Evolutionary conservation across 1,140 invertebrate species (phyloP), one percentile per base, ranked within the genome.

Genomic region (Hypsibius dujardini): DNA sequence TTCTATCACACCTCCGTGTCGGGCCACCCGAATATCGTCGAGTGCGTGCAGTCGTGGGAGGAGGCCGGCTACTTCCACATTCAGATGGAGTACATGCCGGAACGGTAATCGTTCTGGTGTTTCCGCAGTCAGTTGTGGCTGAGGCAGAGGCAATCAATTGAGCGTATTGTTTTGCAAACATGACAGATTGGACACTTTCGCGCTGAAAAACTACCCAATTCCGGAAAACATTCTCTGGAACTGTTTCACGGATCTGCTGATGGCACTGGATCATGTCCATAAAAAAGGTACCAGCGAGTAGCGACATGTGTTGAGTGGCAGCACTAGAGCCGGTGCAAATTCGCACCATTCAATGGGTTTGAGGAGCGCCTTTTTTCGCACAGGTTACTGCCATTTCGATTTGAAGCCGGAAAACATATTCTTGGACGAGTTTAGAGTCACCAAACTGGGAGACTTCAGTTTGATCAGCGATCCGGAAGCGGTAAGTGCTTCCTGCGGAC

Each of bases 31-130:
- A 67, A 67, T 42, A 42, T 67, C 62, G 62, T 67, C 3, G 62
- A 67, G 42, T 67, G 62, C 42, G 42, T 67, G 12, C 62, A 67
- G 42, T 12, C 12, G 12, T 67, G 62, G 62, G 62, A 67, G 42
- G 62, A 67, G 42, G 12, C 42, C 12, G 62, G 62, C 3, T 67
- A 67, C 42, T 67, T 67, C 62, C 62, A 67, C 45, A 67, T 67
- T 42, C 62, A 67, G 62, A 67, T 67, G 62, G 62, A 67, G 3
- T 67, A 67, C 45, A 12, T 67, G 12, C 62, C 62, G 62, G 12
- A 15, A 15, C 62, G 62, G 62, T 67, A 42, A 67, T 7, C 7
- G 50, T 56, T 56, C 45, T 56, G 50, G 50, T 56, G 50, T n/a
- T 56, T 7, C 50, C 42, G 12, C 45, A 67, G 12, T 7, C 3